Evolutionary conservation across 2,888 invertebrate species (phyloP).

Genomic region (Microctonus hyperodae): DNA sequence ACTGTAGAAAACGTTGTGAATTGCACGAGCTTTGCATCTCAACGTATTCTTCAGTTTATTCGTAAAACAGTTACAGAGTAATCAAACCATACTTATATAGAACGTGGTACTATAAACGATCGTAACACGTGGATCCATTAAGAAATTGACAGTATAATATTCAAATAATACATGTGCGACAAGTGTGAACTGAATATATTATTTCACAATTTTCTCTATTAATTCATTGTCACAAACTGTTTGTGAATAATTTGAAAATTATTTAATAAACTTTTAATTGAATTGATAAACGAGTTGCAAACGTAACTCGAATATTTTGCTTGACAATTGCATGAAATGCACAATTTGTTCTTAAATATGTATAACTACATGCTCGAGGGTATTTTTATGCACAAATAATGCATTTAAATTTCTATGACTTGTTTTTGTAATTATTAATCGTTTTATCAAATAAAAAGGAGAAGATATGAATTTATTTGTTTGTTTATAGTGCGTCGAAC

Average conservation of each 20-base stretch:
- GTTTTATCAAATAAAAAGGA: background rate
- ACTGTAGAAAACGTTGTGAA: background rate
- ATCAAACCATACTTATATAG: constrained; percentile 34
- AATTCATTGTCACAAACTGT: background rate
- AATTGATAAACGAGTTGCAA: background rate
- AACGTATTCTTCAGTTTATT: constrained; percentile 33
- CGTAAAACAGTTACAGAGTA: constrained; percentile 43
- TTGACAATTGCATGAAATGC: background rate
- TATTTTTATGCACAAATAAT: background rate
- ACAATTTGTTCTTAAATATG: background rate
- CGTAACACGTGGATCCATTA: constrained; percentile 33
- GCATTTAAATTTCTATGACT: background rate
- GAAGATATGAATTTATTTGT: background rate
- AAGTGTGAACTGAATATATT: background rate
- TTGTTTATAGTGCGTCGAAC: constrained; percentile 78
- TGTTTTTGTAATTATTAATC: background rate
- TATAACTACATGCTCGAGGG: background rate
- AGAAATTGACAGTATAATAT: constrained; percentile 27
- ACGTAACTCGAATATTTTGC: background rate
- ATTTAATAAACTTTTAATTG: background rate
- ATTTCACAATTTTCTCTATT: background rate
- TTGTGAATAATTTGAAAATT: background rate
- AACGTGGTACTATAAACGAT: constrained; percentile 33
- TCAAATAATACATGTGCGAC: too few species aligned
- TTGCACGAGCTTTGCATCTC: background rate